Evolutionary conservation across 2,113 vertebrate species (phyloP), one percentile per base, ranked within the genome.

Genomic region (Tricholaema leucomelas): DNA sequence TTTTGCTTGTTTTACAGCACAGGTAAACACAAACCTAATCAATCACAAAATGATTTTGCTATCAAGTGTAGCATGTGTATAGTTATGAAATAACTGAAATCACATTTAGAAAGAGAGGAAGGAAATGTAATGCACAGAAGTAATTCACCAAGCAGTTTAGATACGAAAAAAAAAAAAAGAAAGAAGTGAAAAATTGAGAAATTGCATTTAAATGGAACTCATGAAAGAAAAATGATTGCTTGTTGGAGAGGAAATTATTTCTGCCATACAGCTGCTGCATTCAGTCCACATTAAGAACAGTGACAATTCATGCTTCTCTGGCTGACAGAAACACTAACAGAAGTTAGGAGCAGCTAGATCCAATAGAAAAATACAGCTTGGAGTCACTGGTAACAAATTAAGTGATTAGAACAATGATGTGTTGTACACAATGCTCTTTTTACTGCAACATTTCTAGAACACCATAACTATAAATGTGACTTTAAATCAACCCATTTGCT

Each of bases 151-250:
- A 82, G 40, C 35, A 80, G 60, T 72, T 71, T 23, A 60, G 44
- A 19, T 15, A 11, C n/a, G n/a, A n/a, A n/a, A 16, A 44, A 44
- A 44, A 44, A 24, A n/a, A 42, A 30, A 28, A 6, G 59, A 31
- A 76, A 59, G 30, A 36, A 82, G 48, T 4, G 33, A 69, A 66
- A 86, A 64, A 48, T 20, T 48, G 63, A 84, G 44, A 87, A 64
- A 93, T 35, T 75, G 38, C 64, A 85, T 93, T 87, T 70, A 82
- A 91, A 94, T 82, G 79, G 55, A 90, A 27, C 64, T 74, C 64
- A 56, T 76, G 65, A 92, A 82, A 90, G 79, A 81, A 3, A 91
- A 77, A 82, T 61, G 79, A 63, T 55, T 73, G 87, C 75, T 89
- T 82, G n/a, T 69, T 94, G 82, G 72, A 86, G 38, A 16, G 23